A percentile compares a stretch with the other conserved stretches of the same genome.
Conservation (phyloP, 2,113 vertebrate genomes). For the Lichenostomus cassidix region DNA sequence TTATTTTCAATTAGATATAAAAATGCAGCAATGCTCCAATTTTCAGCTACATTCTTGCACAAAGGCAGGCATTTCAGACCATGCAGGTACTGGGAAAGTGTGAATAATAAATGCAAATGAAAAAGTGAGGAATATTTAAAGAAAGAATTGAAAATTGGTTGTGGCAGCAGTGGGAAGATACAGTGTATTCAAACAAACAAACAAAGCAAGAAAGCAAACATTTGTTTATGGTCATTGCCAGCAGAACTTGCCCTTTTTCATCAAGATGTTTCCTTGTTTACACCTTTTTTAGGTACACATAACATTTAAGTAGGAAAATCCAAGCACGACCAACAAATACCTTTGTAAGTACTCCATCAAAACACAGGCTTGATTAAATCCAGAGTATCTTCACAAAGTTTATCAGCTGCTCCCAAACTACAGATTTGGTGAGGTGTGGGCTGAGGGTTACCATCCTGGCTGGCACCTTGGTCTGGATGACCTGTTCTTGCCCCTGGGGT, state of each 20-base stretch:
- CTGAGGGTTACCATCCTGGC: background rate
- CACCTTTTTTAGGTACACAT: background rate
- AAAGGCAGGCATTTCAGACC: background rate
- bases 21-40: background rate
- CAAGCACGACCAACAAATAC: background rate
- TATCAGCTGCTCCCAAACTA: background rate
- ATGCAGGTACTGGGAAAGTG: background rate
- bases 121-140: background rate
- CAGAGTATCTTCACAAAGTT: background rate
- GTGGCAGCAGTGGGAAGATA: background rate
- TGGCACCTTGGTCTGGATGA: background rate
- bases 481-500: background rate
- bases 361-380: background rate
- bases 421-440: background rate
- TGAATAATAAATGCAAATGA: background rate
- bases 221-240: background rate
- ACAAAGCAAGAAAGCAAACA: background rate
- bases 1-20: constrained; percentile 58
- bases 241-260: background rate
- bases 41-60: background rate
- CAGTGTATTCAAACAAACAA: background rate
- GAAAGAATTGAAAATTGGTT: background rate
- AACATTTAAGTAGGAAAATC: background rate
- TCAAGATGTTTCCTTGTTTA: background rate
- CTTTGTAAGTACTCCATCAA: background rate